Conservation (phyloP, 2,888 invertebrate genomes). For the Leptura quadrifasciata region DNA sequence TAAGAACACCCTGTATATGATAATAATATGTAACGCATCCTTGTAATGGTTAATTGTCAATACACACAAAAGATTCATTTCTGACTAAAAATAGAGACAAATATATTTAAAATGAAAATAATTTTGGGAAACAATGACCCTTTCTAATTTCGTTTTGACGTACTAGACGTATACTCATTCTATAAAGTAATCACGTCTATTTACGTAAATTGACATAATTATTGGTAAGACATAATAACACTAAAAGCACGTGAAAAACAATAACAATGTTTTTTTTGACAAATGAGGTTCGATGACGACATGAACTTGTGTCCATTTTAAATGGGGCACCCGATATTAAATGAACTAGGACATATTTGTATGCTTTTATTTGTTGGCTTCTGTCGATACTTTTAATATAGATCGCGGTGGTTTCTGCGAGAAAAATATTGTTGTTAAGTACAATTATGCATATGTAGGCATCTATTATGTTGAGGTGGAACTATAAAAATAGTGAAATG, state of each 20-base stretch:
- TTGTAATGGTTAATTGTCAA: slow-evolving; percentile 9
- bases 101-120: slow-evolving; percentile 11
- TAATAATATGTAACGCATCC: background rate
- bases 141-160: slow-evolving; percentile 1
- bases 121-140: slow-evolving; percentile 25
- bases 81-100: slow-evolving; percentile 9
- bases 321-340: background rate
- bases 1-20: too few species aligned
- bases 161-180: background rate
- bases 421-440: background rate
- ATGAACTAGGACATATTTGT: background rate
- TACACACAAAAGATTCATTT: slow-evolving; percentile 5
- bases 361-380: background rate
- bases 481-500: slow-evolving; percentile 9
- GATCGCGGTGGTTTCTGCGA: background rate
- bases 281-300: background rate
- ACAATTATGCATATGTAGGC: background rate
- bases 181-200: background rate
- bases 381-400: background rate
- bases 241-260: background rate
- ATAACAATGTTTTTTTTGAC: background rate
- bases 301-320: slow-evolving; percentile 29
- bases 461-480: background rate
- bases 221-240: background rate
- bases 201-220: background rate